phyloP scores from a whole-genome alignment of 2,113 vertebrate species.

The Myotis davidii region DNA sequence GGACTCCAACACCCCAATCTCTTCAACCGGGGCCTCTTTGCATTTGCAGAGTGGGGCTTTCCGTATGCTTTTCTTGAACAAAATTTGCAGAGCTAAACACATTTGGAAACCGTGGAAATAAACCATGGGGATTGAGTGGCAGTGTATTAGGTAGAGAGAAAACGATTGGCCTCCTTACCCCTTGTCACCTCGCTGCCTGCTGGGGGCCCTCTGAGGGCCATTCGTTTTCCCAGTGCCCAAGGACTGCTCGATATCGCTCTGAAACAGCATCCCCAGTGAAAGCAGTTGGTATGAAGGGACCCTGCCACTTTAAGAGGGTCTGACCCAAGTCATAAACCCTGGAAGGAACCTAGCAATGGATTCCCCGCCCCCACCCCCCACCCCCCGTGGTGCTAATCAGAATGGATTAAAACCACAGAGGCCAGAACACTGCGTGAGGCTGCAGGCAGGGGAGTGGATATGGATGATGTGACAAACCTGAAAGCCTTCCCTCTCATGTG shows the following conservation, averaged over 20 bases:
- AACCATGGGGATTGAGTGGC: neutral
- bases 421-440: neutral
- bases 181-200: neutral
- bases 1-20: neutral
- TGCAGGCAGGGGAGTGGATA: neutral
- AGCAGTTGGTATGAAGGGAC: neutral
- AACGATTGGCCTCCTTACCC: neutral
- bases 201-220: neutral
- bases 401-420: conserved; percentile 42
- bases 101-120: neutral
- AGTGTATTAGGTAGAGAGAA: neutral
- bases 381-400: neutral
- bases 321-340: conserved; percentile 33
- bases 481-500: neutral
- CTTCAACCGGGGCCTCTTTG: neutral
- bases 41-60: neutral
- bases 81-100: neutral
- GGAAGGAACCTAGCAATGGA: conserved; percentile 33
- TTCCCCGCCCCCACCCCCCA: no score
- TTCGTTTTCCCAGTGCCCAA: neutral
- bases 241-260: neutral
- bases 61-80: neutral
- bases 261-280: conserved; percentile 37
- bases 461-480: neutral
- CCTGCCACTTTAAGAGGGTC: neutral